Conservation (phyloP, 2,888 invertebrate genomes). For the Leucozona laternaria region DNA sequence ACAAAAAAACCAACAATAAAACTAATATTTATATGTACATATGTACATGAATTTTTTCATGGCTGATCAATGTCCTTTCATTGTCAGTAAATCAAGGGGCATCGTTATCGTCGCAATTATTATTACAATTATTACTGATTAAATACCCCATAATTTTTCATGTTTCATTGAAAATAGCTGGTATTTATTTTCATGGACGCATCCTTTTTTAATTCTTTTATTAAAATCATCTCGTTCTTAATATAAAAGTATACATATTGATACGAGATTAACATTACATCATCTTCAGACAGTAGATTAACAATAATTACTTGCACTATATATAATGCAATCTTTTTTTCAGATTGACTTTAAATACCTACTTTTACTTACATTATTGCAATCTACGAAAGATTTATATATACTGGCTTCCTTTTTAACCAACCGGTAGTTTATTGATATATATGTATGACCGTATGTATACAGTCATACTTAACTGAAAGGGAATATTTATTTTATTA, state of each 20-base stretch:
- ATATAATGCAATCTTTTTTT: no score
- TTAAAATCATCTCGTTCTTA: not conserved
- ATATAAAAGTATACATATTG: not conserved
- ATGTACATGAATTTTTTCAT: not conserved
- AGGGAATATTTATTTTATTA: no score
- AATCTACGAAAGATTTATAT: no score
- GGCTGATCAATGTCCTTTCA: not conserved
- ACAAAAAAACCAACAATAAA: not conserved
- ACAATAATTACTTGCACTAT: not conserved
- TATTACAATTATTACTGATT: not conserved
- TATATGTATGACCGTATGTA: no score
- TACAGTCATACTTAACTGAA: no score
- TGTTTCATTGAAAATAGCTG: not conserved
- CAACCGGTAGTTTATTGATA: no score
- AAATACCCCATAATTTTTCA: not conserved
- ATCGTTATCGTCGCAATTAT: not conserved
- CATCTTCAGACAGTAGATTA: not conserved
- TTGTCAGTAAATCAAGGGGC: not conserved
- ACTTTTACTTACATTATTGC: no score
- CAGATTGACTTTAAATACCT: no score
- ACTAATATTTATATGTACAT: no score
- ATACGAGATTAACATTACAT: not conserved
- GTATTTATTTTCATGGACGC: not conserved
- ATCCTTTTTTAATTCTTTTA: not conserved
- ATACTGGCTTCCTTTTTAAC: no score